Base-by-base conservation (phyloP, 2,888 invertebrate genomes). In the Cantharis lateralis region DNA sequence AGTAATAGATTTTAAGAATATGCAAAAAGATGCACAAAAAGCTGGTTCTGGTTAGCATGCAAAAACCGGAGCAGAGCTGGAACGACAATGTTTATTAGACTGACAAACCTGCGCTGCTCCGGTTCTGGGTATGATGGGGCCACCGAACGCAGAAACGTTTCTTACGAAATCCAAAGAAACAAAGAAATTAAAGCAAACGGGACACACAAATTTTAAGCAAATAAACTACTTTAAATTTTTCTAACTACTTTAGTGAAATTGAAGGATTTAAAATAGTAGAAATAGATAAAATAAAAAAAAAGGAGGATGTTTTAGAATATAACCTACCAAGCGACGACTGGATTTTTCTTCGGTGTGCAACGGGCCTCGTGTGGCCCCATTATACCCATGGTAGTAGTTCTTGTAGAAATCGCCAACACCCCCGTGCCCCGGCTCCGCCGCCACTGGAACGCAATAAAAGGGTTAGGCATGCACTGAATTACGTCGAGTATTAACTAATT, bases 351-450 rank as follows among this genome's bases (percentile, higher is more conserved):
- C 91, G 87, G 89, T 89, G 89, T 91, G 91, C 89, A 90, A 89
- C 87, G 90, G 90, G 89, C 89, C 87, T 83, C 88, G 85, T 71
- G 84, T 85, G 84, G 87, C 89, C 90, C 92, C 92, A 91, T 92
- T 93, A 93, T 91, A 94, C 92, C 90, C 90, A 89, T 91, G 81
- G 73, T 77, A 72, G 92, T 91, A 93, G 93, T 91, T 93, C 92
- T 91, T 93, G 93, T 95, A 95, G 95, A 93, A 95, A 94, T 93
- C 93, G 92, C 95, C 95, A 93, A 93, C 92, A 92, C 93, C 92
- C 92, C 93, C 92, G 87, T 90, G 90, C 90, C 92, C 92, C 90
- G 93, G 93, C 91, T 93, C 93, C 90, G 93, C 93, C 92, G 93
- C 94, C 93, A 94, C 94, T 94, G 93, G 90, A 94, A 93, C 91